Conservation (phyloP, 2,888 invertebrate species). For the Nycteola revayana region DNA sequence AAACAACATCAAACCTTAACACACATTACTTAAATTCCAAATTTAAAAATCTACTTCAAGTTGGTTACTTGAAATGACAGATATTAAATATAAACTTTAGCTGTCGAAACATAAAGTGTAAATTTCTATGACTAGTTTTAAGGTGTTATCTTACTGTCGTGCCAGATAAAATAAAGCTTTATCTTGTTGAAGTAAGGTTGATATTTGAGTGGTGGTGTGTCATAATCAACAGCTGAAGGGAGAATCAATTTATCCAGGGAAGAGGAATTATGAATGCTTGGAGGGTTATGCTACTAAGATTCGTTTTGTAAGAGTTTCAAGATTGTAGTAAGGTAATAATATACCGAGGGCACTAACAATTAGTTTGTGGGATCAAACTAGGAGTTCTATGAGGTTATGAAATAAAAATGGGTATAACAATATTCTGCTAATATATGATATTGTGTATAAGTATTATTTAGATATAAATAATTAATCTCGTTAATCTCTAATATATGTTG, state of each 20-base stretch:
- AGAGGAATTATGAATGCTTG: constrained; percentile 35
- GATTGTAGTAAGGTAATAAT: constrained; percentile 10
- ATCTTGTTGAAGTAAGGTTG: not conserved
- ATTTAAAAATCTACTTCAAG: no score
- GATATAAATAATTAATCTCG: no score
- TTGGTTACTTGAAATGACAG: no score
- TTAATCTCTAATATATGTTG: no score
- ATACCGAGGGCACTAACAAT: no score
- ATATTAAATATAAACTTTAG: constrained; percentile 14
- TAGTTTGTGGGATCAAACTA: no score
- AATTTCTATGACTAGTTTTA: constrained; percentile 1
- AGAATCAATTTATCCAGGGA: constrained; percentile 51
- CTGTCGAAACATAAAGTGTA: constrained; percentile 8
- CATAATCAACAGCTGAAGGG: constrained; percentile 39
- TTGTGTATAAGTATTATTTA: no score
- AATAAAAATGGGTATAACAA: no score
- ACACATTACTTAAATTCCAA: constrained; percentile 17
- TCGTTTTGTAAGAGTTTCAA: constrained; percentile 21
- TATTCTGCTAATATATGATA: no score
- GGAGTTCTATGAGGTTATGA: no score
- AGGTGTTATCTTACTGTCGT: no score
- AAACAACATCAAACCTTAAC: constrained; percentile 15
- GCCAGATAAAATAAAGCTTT: not conserved
- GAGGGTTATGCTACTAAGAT: constrained; percentile 27
- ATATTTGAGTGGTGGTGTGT: constrained; percentile 7